A percentile compares a stretch with the other conserved stretches of the same genome.
Conservation (phyloP, 1,140 invertebrate genomes). For the Brachionus paranguensis region DNA sequence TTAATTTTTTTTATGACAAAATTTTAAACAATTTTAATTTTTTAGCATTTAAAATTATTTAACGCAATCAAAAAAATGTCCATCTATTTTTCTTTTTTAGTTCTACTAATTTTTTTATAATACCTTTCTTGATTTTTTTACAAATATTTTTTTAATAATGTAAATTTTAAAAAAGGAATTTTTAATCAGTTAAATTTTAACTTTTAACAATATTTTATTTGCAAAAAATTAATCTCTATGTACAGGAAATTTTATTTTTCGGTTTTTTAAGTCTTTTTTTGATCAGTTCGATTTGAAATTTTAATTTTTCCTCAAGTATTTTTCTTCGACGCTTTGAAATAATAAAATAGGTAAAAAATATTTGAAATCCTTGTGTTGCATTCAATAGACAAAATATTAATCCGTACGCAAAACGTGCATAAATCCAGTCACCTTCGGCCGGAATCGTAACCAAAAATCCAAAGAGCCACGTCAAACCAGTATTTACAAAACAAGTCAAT, state of each 20-base stretch:
- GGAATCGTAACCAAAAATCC: slow-evolving; percentile 7
- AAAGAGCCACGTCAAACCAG: slow-evolving; percentile 7
- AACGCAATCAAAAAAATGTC: too few relatives aligned
- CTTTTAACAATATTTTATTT: too few relatives aligned
- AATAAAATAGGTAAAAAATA: background rate
- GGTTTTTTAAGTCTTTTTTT: background rate
- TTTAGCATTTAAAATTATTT: too few relatives aligned
- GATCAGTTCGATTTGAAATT: background rate
- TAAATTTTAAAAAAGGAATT: too few relatives aligned
- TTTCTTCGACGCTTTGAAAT: background rate
- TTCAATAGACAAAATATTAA: slow-evolving; percentile 3
- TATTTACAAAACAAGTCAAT: slow-evolving; percentile 4
- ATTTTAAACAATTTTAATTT: too few relatives aligned
- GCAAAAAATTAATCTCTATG: background rate
- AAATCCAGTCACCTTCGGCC: background rate
- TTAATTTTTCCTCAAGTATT: background rate
- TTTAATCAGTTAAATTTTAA: too few relatives aligned
- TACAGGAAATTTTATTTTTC: background rate
- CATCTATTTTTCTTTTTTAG: too few relatives aligned
- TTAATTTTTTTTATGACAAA: too few relatives aligned
- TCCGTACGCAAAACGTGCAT: slow-evolving; percentile 1
- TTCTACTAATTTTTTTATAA: too few relatives aligned
- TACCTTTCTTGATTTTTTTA: too few relatives aligned
- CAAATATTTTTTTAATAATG: too few relatives aligned
- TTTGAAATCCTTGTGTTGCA: slow-evolving; percentile 28